Evolutionary conservation across 1,140 invertebrate genomes (phyloP), one percentile per base, ranked within the genome.

Genomic region (Cotesia glomerata): DNA sequence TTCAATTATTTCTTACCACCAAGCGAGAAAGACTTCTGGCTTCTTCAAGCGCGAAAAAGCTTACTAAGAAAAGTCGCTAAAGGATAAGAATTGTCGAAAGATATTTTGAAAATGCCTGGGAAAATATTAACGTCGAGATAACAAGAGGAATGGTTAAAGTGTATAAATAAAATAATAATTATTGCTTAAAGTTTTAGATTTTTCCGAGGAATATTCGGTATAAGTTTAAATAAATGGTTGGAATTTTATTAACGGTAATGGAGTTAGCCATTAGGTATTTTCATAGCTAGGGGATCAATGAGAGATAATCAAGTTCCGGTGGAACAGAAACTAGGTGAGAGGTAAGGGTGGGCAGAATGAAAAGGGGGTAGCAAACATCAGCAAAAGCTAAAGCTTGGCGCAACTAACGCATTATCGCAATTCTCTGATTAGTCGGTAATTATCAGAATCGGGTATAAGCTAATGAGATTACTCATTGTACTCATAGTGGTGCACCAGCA

Each of bases 371-470:
- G 18, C 16, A 58, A 58, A 58, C 56, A 18, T 16, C 56, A 26
- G 39, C 26, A 26, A 26, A 26, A 62, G 36, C 51, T 18, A 51
- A 18, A 63, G 58, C 39, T 73, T 56, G 35, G 63, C 67, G 13
- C 34, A 16, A 36, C 73, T 77, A 74, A 76, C 79, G 81, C 79
- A 83, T 81, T 78, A 82, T 80, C 79, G 80, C 79, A 78, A 79
- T 82, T 81, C 79, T 75, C 79, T 83, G 84, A 84, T 85, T 84
- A 84, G 84, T 45, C 80, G 81, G 81, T 78, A 77, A 79, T 84
- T 81, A 85, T 84, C 83, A 81, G 80, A 80, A 82, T 79, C 77
- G 77, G 77, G 66, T 45, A 45, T 45, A 78, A 79, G 78, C 74
- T 85, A 85, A 85, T 78, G 73, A 78, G 82, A 85, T 85, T 84